These are phyloP conservation scores for Metopia argyrocephala DNA, from an alignment of 2,888 invertebrate genomes.

Conservation along the genomic window DNA sequence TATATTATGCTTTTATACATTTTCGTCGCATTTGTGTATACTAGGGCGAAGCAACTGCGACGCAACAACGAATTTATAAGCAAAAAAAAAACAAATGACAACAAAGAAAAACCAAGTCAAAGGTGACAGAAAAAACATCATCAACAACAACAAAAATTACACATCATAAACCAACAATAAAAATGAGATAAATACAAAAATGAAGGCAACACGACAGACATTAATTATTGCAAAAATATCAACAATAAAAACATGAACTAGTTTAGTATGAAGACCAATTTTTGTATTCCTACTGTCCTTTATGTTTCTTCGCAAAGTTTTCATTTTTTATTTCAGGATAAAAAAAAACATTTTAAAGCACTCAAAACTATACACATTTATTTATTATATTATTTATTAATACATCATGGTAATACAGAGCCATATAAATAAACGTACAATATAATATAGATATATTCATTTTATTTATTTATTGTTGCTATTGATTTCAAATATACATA, in stretches of 20 bases:
- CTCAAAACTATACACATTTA: not conserved
- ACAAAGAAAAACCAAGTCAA: conserved; percentile 25
- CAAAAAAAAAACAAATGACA: conserved; percentile 27
- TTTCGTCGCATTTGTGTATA: conserved; percentile 46
- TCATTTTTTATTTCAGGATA: not conserved
- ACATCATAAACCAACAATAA: not conserved
- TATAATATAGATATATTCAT: no score
- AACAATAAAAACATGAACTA: conserved; percentile 26
- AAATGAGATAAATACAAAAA: conserved; percentile 32
- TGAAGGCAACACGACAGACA: conserved; percentile 44
- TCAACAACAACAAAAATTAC: conserved; percentile 14
- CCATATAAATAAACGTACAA: not conserved
- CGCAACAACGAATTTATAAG: not conserved
- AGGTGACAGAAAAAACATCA: conserved; percentile 9
- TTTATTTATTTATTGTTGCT: not conserved
- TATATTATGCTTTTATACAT: conserved; percentile 27
- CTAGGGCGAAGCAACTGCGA: not conserved
- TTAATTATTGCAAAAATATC: not conserved
- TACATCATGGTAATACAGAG: no score
- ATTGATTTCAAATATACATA: not conserved
- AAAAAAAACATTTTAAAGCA: not conserved
- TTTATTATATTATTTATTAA: no score
- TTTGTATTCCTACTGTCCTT: conserved; percentile 18
- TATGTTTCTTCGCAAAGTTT: conserved; percentile 11
- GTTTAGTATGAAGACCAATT: conserved; percentile 22